These are phyloP conservation scores for Thereva unica DNA, from an alignment of 2,888 invertebrate genomes.

Conservation along the genomic window DNA sequence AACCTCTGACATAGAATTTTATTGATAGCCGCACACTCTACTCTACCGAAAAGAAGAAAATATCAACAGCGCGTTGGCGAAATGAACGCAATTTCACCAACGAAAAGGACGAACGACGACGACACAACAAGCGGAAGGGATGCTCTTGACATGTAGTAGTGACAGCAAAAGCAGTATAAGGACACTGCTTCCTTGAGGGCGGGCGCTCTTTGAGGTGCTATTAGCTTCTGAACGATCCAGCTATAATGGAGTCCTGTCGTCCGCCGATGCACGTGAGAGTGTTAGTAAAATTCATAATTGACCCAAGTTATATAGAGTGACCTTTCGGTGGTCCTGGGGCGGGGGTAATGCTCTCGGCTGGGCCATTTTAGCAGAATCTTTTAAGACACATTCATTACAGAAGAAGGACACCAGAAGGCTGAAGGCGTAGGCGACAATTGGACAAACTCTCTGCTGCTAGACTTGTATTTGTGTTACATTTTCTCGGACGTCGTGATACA, in stretches of 20 bases:
- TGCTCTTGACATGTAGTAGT: too few species aligned
- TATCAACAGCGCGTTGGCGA: slow-evolving; percentile 16
- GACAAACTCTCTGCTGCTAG: too few species aligned
- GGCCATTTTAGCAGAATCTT: neutral
- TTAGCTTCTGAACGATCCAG: too few species aligned
- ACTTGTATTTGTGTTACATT: too few species aligned
- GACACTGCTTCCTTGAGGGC: too few species aligned
- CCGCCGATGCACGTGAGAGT: neutral
- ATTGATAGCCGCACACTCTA: slow-evolving; percentile 25
- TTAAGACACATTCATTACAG: slow-evolving; percentile 1
- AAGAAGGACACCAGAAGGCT: slow-evolving; percentile 3
- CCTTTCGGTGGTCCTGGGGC: slow-evolving; percentile 9
- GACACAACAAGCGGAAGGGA: too few species aligned
- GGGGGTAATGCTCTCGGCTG: neutral
- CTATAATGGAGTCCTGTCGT: slow-evolving; percentile 1
- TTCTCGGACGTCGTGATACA: too few species aligned
- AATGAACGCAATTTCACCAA: slow-evolving; percentile 18
- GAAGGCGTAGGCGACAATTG: too few species aligned
- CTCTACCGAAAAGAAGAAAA: neutral
- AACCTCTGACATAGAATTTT: slow-evolving; percentile 12
- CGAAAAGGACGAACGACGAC: neutral
- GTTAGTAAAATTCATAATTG: slow-evolving; percentile 22
- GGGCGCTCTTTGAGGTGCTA: too few species aligned
- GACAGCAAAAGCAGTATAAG: too few species aligned
- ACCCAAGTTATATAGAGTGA: slow-evolving; percentile 17